Evolutionary conservation across 2,113 vertebrate genomes (phyloP), one percentile per base, ranked within the genome.

Genomic region (Atractosteus spatula): DNA sequence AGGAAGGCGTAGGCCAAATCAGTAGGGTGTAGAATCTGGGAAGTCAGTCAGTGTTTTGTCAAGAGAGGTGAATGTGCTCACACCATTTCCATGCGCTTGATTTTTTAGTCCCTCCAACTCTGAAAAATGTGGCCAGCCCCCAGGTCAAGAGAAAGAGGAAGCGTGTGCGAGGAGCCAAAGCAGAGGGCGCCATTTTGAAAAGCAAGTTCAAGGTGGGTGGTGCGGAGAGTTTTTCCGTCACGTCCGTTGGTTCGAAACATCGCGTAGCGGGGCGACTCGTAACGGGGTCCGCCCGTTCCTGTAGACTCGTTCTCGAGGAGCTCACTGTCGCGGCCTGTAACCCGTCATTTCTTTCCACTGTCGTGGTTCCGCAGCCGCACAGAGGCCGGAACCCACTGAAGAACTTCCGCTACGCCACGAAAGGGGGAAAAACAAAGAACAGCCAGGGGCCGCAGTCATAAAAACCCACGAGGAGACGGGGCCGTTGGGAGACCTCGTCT

Each of bases 61-160:
- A 29, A 29, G 29, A 29, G 29, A 29, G 29, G 29, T 6, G 47
- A 55, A 51, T 10, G 14, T 44, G 3, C 6, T 4, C 1, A 13
- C 10, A 3, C 1, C 17, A 1, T 1, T 70, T 1, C 0, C 66
- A 17, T 75, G 43, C 16, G n/a, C 70, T 0, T 59, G 44, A 41
- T 13, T 70, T 78, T 72, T 47, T 69, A 97, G 95, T 96, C 45
- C 94, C 95, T 1, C 70, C 87, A 3, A 77, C 88, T 0, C 85
- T 97, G 29, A 92, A 78, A 4, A 80, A 82, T 0, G 10, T 89
- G 0, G 67, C 89, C 5, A 82, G 68, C 16, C 85, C 91, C 2
- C 73, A 88, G 71, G 68, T 65, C 0, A 8, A 55, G 3, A 80
- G 71, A 10, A 89, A 42, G 68, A 87, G 69, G 75, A 70, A 70